Evolutionary conservation across 2,797 vertebrate genomes (phyloP).

Genomic region (Odontamblyopus rebecca): DNA sequence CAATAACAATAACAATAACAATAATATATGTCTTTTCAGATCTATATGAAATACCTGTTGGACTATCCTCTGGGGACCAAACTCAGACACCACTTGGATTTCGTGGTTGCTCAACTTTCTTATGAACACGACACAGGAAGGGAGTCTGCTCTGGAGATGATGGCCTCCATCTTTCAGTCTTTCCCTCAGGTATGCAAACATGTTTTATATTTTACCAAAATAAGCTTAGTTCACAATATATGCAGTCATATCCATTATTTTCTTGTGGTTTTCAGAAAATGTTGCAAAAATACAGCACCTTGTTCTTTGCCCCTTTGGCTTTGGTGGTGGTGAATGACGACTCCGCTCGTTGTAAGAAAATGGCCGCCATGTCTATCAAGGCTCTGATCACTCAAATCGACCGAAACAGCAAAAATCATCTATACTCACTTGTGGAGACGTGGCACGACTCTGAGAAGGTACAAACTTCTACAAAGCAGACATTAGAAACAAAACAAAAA

Average conservation of each 20-base stretch:
- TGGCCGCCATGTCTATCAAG: conserved; percentile 88
- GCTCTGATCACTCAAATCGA: conserved; percentile 82
- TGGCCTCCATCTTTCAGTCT: conserved; percentile 86
- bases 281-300: conserved; percentile 80
- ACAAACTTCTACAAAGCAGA: conserved; percentile 4
- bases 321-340: conserved; percentile 90
- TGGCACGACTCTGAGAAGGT: conserved; percentile 92
- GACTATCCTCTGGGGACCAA: conserved; percentile 94
- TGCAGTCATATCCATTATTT: not conserved
- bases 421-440: conserved; percentile 82
- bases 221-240: not conserved
- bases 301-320: conserved; percentile 91
- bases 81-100: conserved; percentile 86
- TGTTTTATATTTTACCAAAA: not conserved
- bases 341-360: conserved; percentile 90
- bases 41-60: conserved; percentile 94
- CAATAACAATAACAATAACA: no score
- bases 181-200: conserved; percentile 84
- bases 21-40: conserved; percentile 68
- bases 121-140: conserved; percentile 94
- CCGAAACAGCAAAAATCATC: conserved; percentile 77
- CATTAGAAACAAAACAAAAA: not conserved
- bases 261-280: conserved; percentile 71
- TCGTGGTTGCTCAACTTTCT: conserved; percentile 89
- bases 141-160: conserved; percentile 91